Base-by-base conservation (phyloP, 1,140 invertebrate genomes). In the Bombus balteatus region DNA sequence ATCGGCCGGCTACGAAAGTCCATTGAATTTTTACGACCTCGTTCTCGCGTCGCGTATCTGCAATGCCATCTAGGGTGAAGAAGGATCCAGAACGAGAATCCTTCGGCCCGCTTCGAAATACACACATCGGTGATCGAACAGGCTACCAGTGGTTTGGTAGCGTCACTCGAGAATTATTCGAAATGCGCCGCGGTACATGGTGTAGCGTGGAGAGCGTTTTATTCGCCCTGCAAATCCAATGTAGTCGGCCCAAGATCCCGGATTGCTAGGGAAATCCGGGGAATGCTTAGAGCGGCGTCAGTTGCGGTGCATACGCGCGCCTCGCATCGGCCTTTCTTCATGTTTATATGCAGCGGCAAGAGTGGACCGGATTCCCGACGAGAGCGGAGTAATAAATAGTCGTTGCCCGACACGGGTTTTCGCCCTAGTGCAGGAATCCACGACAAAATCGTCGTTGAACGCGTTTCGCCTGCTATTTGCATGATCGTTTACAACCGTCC, bases 271-370 rank as follows among this genome's bases (percentile, higher is more conserved):
- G 41, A 90, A 91, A 87, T 85, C 87, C 76, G 66, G 73, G 59
- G 59, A 82, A 90, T 80, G 73, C 84, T 87, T 80, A 59, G 41
- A 65, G 72, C 78, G 74, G 68, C 74, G 78, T 43, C 59, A 39
- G 68, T 71, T 66, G 70, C 62, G 32, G 68, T 41, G 87, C 78
- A 88, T 80, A 74, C 79, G 72, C 79, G 66, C 57, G 41, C 66
- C 71, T 15, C 12, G 39, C 62, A 59, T 71, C 86, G 73, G 78
- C 47, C 80, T 72, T 89, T 85, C 90, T 90, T 91, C 91, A 90
- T 91, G 91, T 92, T 91, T 92, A 92, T 92, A 91, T 92, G 89
- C 90, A 92, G 85, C 87, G 79, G 86, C 80, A 62, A 66, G 47
- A 59, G 73, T 66, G 76, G 85, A 81, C 82, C 76, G 78, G 70